Base-by-base conservation (phyloP, 2,113 vertebrate genomes). In the Phrynosoma blainvillii region DNA sequence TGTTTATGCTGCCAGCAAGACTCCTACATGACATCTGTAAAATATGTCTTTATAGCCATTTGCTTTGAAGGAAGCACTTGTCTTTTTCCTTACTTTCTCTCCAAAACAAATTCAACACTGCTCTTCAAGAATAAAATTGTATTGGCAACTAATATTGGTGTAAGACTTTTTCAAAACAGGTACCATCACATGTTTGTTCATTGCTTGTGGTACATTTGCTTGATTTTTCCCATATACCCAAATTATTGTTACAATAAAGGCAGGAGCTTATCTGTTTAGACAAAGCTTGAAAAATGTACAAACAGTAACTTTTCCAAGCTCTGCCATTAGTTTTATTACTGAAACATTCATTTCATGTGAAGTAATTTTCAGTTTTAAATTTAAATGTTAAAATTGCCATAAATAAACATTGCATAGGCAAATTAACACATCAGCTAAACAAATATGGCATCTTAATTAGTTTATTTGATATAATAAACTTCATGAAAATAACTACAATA, bases 1-100 rank as follows among this genome's bases (percentile, higher is more conserved):
- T 84, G 13, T 82, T 79, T 65, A 59, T n/a, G 59, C 86, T 87
- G 59, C 30, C 25, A 87, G 78, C 52, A 56, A 23, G 32, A 74
- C 9, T 62, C 23, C n/a, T 10, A 14, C 23, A 18, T 59, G 70
- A 81, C 36, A 74, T 52, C 79, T 59, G 73, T 66, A 81, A 87
- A 42, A 13, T 32, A 73, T 74, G 23, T 30, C 12, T 75, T 62
- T 21, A 80, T 23, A 47, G 73, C 12, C 21, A 56, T 9, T 25
- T n/a, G 52, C 54, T 74, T 16, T 32, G 16, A n/a, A 62, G 59
- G 30, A 81, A 62, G 36, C 16, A 21, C 11, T 52, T 74, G 12
- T 23, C 42, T 66, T 42, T 27, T 59, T 36, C 16, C 23, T 4
- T 9, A 32, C 18, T 79, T 11, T 86, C 30, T n/a, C 20, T 47